Evolutionary conservation across 2,888 invertebrate species (phyloP).

Genomic region (Emmelina monodactyla): DNA sequence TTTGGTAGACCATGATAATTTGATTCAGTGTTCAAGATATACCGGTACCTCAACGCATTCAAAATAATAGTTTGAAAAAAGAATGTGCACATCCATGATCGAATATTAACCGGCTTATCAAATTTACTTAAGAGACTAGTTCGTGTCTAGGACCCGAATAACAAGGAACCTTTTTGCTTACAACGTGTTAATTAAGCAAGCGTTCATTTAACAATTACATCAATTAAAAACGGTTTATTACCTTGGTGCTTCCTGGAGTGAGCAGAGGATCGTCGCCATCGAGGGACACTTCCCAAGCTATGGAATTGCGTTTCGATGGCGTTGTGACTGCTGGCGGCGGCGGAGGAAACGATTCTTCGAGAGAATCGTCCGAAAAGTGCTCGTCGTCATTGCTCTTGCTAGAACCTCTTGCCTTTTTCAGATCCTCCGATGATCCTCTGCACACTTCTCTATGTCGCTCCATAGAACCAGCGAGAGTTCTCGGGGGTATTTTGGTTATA

Average conservation of each 20-base stretch:
- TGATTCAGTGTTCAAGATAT: no score
- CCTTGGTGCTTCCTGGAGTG: slow-evolving; percentile 75
- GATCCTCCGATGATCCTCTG: slow-evolving; percentile 66
- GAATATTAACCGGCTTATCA: no score
- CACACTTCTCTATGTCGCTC: slow-evolving; percentile 84
- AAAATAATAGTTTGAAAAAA: no score
- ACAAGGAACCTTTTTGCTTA: no score
- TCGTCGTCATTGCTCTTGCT: slow-evolving; percentile 49
- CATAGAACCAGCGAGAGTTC: slow-evolving; percentile 74
- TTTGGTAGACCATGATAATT: no score
- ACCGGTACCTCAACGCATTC: no score
- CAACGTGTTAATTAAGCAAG: no score
- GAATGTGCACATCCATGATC: no score
- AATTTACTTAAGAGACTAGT: no score
- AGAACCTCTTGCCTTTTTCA: slow-evolving; percentile 20
- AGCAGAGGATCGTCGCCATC: slow-evolving; percentile 74
- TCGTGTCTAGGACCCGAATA: no score
- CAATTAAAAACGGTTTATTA: slow-evolving; percentile 22
- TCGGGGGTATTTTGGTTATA: slow-evolving; percentile 68
- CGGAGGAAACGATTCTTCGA: slow-evolving; percentile 78
- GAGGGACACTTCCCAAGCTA: slow-evolving; percentile 88
- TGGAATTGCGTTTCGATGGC: slow-evolving; percentile 79
- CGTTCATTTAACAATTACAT: no score
- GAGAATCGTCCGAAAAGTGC: slow-evolving; percentile 84
- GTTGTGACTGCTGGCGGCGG: slow-evolving; percentile 64